A percentile compares a stretch with the other conserved stretches of the same genome.
Evolutionary conservation across 2,797 vertebrate genomes (phyloP).

Genomic region (Sparus aurata): DNA sequence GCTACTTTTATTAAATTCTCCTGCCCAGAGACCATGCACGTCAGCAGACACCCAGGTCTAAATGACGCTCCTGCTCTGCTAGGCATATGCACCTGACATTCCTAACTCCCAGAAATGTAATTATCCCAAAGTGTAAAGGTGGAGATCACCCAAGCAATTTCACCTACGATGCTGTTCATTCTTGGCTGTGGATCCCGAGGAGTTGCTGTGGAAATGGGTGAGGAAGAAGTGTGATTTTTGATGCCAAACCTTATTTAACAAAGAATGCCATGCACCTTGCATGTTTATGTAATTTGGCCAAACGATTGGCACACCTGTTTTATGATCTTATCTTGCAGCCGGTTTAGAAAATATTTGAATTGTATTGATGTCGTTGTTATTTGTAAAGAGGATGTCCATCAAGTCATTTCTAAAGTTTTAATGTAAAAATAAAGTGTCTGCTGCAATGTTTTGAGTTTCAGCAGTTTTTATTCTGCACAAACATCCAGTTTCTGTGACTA

Average conservation of each 20-base stretch:
- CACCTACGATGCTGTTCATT: conserved; percentile 4
- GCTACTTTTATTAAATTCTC: conserved; percentile 89
- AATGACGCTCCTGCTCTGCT: conserved; percentile 67
- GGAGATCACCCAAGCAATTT: neutral
- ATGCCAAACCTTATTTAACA: conserved; percentile 24
- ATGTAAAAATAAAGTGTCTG: conserved; percentile 83
- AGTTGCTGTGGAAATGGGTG: conserved; percentile 19
- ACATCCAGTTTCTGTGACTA: neutral
- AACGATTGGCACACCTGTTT: conserved; percentile 53
- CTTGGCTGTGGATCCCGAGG: conserved; percentile 14
- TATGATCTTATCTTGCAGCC: conserved; percentile 78
- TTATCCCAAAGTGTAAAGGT: neutral
- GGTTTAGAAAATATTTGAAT: conserved; percentile 71
- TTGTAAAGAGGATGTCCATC: conserved; percentile 54
- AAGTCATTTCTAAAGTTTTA: conserved; percentile 69
- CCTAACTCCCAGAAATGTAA: conserved; percentile 3
- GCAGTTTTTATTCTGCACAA: neutral
- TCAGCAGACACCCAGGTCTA: conserved; percentile 85
- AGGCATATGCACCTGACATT: conserved; percentile 59
- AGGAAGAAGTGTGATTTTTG: conserved; percentile 50
- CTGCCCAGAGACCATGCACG: conserved; percentile 81
- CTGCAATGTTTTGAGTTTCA: conserved; percentile 48
- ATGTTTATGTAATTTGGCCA: conserved; percentile 27
- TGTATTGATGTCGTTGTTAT: conserved; percentile 58
- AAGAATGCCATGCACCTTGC: conserved; percentile 15